Evolutionary conservation across 2,888 invertebrate genomes (phyloP), one percentile per base, ranked within the genome.

Genomic region (Melinopterus prodromus): DNA sequence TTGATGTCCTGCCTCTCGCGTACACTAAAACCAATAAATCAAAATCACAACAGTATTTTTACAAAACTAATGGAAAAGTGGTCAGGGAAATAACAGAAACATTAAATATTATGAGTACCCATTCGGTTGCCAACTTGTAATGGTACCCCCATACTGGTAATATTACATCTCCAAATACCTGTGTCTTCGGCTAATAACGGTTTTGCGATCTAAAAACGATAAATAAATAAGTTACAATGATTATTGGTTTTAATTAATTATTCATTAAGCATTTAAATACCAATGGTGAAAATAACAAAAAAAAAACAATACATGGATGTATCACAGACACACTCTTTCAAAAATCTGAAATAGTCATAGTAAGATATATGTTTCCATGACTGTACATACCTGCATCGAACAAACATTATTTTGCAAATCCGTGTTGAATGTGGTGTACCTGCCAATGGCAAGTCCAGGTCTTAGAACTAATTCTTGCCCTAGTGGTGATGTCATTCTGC

Each of bases 101-200:
- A 71, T 16, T 71, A 71, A 7, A 71, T 71, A 12, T 69, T 36
- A 35, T 26, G 70, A 70, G 14, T 70, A 78, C 78, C 78, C 3
- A 76, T 78, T 70, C 26, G 6, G 6, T 80, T 70, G n/a, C 78
- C 80, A 38, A 80, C 81, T 36, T 75, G 26, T 71, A 76, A 37
- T 35, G 76, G 80, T 74, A 35, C 35, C 16, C 38, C 81, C 75
- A 0, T 15, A 26, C 16, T 35, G n/a, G 6, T 53, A 36, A 81
- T 79, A 70, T 78, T 79, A 35, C 83, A 83, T 76, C 77, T 81
- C 83, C 83, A 83, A 37, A 78, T 74, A 16, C 83, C 83, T 26
- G 69, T 80, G 70, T 83, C 83, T 71, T 77, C 77, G 5, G 76
- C 37, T 53, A 78, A 69, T n/a, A 83, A 37, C 5, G 83, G 83